These are phyloP conservation scores for Leptarthrus brevirostris DNA, from an alignment of 2,888 invertebrate species.

Conservation along the genomic window DNA sequence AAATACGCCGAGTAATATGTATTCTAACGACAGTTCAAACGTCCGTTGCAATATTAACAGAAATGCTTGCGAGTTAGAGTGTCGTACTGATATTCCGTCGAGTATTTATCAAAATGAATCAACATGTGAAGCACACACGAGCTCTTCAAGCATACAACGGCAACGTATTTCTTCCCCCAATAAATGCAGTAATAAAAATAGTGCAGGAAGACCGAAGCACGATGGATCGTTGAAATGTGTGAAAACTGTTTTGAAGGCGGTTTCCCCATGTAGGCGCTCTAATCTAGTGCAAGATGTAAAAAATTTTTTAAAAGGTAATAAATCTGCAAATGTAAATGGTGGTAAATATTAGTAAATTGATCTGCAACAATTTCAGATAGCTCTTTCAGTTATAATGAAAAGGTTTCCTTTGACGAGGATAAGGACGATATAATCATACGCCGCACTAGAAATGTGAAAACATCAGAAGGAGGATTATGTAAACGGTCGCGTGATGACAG, in stretches of 20 bases:
- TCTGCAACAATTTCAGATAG: conserved; percentile 22
- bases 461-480: background rate
- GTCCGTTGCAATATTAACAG: too few species aligned
- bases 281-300: conserved; percentile 34
- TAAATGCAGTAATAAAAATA: background rate
- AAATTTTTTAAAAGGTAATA: conserved; percentile 29
- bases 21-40: too few species aligned
- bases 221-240: background rate
- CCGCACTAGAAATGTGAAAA: conserved; percentile 3
- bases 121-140: too few species aligned
- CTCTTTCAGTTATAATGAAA: conserved; percentile 18
- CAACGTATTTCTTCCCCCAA: background rate
- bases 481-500: background rate
- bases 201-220: background rate
- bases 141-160: too few species aligned
- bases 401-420: conserved; percentile 49
- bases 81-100: too few species aligned
- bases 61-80: too few species aligned
- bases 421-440: conserved; percentile 49
- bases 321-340: too few species aligned
- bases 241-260: conserved; percentile 24
- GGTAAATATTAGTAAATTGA: too few species aligned
- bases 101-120: too few species aligned
- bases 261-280: conserved; percentile 17
- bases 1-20: too few species aligned